Base-by-base conservation (phyloP, 2,888 invertebrate genomes). In the Philereme vetulata region DNA sequence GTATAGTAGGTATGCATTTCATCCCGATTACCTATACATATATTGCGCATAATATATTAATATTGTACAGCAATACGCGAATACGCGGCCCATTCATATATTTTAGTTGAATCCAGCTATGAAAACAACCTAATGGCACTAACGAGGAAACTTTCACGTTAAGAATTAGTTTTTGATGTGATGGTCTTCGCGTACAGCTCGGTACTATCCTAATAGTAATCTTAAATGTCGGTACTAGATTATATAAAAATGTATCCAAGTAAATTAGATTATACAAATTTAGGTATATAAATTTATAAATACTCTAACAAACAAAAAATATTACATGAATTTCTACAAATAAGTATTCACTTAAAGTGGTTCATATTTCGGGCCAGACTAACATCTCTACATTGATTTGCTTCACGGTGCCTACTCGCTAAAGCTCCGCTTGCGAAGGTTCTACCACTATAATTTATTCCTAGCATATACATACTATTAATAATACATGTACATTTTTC, bases 341-440 rank as follows among this genome's bases (percentile, higher is more conserved):
- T 56, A 54, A 66, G 51, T 57, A 60, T 60, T 62, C 64, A 67
- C 67, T 59, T 62, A 59, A 2, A 64, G 62, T 64, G 66, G 58
- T 62, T 56, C 54, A 56, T 62, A 64, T 56, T 61, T 66, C 54
- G 63, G 66, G 59, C 61, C 66, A 66, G 60, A 59, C 63, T 56
- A 61, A 59, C 51, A 59, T 54, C 51, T 43, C 42, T 47, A 54
- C 50, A 60, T 65, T 55, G 56, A 51, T 45, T 11, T 62, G 51
- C 51, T 40, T 34, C 62, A 58, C 42, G 10, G 54, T 57, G 60
- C 59, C 53, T 48, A 56, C 51, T 38, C 46, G 54, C 65, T 60
- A 62, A 51, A 65, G 62, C 56, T 62, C 60, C 51, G 66, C 64
- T 68, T 71, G 67, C 64, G 70, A 67, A 56, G 63, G 60, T 57